Percentiles rank a stretch among this genome's conserved stretches.
Conservation (phyloP, 2,888 invertebrate species). For the Idaea dimidiata region DNA sequence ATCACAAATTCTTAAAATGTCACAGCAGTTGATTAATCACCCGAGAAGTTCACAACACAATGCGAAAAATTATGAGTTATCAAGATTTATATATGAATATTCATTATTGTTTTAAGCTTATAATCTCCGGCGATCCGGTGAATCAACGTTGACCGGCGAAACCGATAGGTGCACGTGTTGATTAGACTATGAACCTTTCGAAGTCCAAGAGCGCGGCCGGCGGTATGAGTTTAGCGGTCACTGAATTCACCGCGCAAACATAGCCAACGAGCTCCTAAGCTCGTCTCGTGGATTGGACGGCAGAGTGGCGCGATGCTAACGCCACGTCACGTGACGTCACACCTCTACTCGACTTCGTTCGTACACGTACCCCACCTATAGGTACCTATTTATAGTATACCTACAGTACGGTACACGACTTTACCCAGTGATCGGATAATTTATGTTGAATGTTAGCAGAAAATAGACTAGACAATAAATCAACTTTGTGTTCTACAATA, state of each 20-base stretch:
- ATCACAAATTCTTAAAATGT: background rate
- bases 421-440: constrained; percentile 2
- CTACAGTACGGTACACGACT: background rate
- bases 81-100: constrained; percentile 23
- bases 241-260: background rate
- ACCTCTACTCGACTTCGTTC: constrained; percentile 13
- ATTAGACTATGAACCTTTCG: constrained; percentile 1
- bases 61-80: background rate
- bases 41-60: constrained; percentile 1
- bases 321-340: constrained; percentile 60
- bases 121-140: constrained; percentile 16
- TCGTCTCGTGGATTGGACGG: constrained; percentile 59
- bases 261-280: constrained; percentile 16
- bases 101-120: constrained; percentile 7
- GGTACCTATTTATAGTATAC: background rate
- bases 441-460: background rate
- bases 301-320: constrained; percentile 67
- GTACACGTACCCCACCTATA: constrained; percentile 12
- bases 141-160: constrained; percentile 26
- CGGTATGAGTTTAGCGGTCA: background rate
- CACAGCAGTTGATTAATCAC: background rate
- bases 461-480: too few relatives aligned
- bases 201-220: background rate
- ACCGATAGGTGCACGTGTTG: constrained; percentile 17
- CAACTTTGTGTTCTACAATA: too few relatives aligned